Evolutionary conservation across 1,140 invertebrate species (phyloP).

Genomic region (Drosophila pseudoobscura): DNA sequence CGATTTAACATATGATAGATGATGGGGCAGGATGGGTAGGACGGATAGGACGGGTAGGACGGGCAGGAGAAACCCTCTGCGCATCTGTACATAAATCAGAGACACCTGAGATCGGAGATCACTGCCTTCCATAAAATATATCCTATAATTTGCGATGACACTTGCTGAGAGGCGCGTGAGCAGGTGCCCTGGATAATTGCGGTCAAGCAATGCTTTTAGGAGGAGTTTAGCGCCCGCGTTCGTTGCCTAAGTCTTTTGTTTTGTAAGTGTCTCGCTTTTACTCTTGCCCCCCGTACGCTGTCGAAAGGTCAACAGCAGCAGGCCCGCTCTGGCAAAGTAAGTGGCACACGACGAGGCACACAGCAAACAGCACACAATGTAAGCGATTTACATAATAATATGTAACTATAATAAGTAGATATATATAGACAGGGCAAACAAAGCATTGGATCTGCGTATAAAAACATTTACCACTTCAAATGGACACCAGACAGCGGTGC

Average conservation of each 20-base stretch:
- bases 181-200: conserved; percentile 53
- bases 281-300: conserved; percentile 6
- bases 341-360: conserved; percentile 69
- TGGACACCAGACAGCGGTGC: conserved; percentile 39
- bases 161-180: conserved; percentile 47
- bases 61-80: conserved; percentile 2
- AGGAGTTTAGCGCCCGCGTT: conserved; percentile 62
- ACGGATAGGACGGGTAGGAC: background rate
- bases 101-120: conserved; percentile 37
- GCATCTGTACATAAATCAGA: conserved; percentile 31
- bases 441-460: conserved; percentile 37
- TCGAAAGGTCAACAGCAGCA: conserved; percentile 75
- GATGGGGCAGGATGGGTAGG: background rate
- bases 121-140: conserved; percentile 11
- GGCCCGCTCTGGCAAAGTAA: conserved; percentile 39
- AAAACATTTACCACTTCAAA: conserved; percentile 71
- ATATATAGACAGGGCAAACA: conserved; percentile 54
- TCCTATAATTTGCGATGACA: conserved; percentile 23
- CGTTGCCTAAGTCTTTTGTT: conserved; percentile 81
- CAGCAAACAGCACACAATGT: conserved; percentile 61
- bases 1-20: conserved; percentile 54
- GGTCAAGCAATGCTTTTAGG: conserved; percentile 51
- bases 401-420: conserved; percentile 53
- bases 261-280: conserved; percentile 42
- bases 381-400: conserved; percentile 77